Evolutionary conservation across 2,888 invertebrate genomes (phyloP).

Genomic region (Luperina nickerlii): DNA sequence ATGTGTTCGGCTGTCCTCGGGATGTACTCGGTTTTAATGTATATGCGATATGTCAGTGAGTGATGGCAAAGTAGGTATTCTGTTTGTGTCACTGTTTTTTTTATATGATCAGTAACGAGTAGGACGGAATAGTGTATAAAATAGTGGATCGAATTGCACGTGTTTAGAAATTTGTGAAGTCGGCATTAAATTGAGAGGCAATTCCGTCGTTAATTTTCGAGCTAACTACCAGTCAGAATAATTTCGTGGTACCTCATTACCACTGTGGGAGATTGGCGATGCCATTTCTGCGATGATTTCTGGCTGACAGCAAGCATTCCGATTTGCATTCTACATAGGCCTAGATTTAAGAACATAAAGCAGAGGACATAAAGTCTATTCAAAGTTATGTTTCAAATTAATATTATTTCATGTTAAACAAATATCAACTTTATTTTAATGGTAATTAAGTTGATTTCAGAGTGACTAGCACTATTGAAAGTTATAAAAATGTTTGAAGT

Average conservation of each 20-base stretch:
- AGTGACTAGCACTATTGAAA: too few species aligned
- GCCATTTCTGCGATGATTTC: background rate
- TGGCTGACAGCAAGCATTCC: background rate
- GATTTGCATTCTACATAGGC: background rate
- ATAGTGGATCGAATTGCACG: background rate
- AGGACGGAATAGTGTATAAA: background rate
- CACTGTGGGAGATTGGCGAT: background rate
- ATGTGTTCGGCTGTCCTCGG: too few species aligned
- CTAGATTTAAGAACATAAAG: background rate
- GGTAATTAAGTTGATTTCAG: too few species aligned
- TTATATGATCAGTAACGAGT: background rate
- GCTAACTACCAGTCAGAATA: background rate
- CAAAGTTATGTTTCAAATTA: too few species aligned
- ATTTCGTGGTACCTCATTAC: background rate
- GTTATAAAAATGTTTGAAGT: too few species aligned
- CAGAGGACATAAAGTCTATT: too few species aligned
- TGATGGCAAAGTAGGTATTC: too few species aligned
- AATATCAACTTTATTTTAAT: too few species aligned
- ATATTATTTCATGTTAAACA: too few species aligned
- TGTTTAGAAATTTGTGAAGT: background rate
- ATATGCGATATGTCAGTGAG: too few species aligned
- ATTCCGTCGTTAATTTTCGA: background rate
- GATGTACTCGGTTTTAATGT: too few species aligned
- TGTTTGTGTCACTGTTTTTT: too few species aligned
- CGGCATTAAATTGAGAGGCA: background rate